A percentile compares a stretch with the other conserved stretches of the same genome.
Conservation (phyloP, 2,113 vertebrate species). For the Cyprinodon brontotheroides region DNA sequence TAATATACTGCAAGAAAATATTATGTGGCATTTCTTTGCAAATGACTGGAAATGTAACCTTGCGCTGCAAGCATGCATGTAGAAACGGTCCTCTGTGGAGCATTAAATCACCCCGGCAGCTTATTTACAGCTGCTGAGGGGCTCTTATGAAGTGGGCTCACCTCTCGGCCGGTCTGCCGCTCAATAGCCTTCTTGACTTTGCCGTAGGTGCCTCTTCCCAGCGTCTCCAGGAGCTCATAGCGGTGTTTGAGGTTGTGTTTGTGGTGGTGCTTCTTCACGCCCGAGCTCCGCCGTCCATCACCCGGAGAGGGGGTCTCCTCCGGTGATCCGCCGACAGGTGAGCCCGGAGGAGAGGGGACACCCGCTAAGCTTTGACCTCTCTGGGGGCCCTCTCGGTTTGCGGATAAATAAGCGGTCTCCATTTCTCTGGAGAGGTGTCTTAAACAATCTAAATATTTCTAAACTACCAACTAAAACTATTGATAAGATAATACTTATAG, state of each 20-base stretch:
- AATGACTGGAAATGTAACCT: too few relatives aligned
- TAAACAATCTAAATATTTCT: conserved; percentile 62
- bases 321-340: conserved; percentile 37
- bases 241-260: conserved; percentile 99
- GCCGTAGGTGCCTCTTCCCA: conserved; percentile 96
- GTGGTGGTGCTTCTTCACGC: conserved; percentile 96
- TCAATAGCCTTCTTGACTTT: conserved; percentile 98
- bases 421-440: conserved; percentile 66
- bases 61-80: background rate
- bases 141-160: conserved; percentile 72
- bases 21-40: too few relatives aligned
- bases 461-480: conserved; percentile 59
- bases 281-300: conserved; percentile 79
- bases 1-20: too few relatives aligned
- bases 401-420: conserved; percentile 74
- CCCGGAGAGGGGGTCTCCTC: conserved; percentile 47
- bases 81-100: background rate
- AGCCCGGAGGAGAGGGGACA: conserved; percentile 44
- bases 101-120: background rate
- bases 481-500: conserved; percentile 76
- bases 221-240: conserved; percentile 96
- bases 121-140: conserved; percentile 1
- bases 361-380: conserved; percentile 41
- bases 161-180: conserved; percentile 94
- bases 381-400: conserved; percentile 57